phyloP scores from a whole-genome alignment of 2,888 invertebrate species.

The Trypoxylon attenuatum region DNA sequence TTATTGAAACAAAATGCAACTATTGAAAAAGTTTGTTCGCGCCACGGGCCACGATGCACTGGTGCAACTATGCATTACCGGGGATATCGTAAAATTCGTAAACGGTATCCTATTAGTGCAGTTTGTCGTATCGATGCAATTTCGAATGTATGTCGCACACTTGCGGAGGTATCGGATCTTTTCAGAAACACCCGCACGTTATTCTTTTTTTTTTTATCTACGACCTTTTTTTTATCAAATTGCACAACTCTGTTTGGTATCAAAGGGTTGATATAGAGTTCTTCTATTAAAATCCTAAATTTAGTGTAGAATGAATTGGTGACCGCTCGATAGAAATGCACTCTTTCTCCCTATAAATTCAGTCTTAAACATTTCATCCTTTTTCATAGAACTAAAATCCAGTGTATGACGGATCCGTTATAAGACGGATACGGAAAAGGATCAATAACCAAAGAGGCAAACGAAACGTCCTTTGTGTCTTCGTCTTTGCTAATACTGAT shows the following conservation, averaged over 20 bases:
- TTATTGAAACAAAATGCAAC: background rate
- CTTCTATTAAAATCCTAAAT: conserved; percentile 56
- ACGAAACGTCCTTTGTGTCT: conserved; percentile 45
- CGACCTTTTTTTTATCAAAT: conserved; percentile 62
- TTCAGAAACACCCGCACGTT: conserved; percentile 48
- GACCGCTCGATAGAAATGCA: conserved; percentile 66
- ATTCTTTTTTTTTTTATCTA: conserved; percentile 50
- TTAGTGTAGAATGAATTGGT: conserved; percentile 67
- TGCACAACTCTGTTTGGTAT: conserved; percentile 67
- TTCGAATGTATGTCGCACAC: conserved; percentile 2
- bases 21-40: no score
- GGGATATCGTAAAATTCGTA: background rate
- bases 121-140: no score
- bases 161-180: no score
- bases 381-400: conserved; percentile 59
- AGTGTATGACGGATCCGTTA: no score
- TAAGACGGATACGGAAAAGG: conserved; percentile 49
- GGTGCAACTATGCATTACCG: no score
- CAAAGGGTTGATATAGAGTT: conserved; percentile 69
- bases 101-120: background rate
- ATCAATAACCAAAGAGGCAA: conserved; percentile 52
- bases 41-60: no score
- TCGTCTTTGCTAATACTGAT: conserved; percentile 58
- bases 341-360: conserved; percentile 68
- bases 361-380: conserved; percentile 71